A percentile compares a stretch with the other conserved stretches of the same genome.
These are phyloP conservation scores for Alitta virens DNA, from an alignment of 2,888 invertebrate species.

Conservation along the genomic window DNA sequence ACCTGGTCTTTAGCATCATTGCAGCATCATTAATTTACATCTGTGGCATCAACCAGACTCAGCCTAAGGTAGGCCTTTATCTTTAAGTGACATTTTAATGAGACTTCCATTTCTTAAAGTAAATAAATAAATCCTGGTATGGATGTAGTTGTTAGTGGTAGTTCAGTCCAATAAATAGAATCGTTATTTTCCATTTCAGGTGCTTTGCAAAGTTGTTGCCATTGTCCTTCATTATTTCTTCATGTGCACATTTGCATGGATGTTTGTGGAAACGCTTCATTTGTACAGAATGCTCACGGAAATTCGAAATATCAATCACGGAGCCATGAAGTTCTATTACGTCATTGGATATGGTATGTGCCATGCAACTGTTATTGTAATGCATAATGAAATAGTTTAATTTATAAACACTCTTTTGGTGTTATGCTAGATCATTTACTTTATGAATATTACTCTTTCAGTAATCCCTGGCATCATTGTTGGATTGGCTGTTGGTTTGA, in stretches of 20 bases:
- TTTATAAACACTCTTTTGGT: not conserved
- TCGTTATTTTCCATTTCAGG: conserved; percentile 58
- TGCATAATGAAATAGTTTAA: not conserved
- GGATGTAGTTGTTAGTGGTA: no score
- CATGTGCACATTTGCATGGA: conserved; percentile 87
- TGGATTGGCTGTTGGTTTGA: conserved; percentile 84
- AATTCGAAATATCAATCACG: conserved; percentile 93
- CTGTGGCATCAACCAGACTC: conserved; percentile 80
- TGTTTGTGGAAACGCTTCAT: conserved; percentile 87
- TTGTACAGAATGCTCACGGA: conserved; percentile 91
- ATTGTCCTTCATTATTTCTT: conserved; percentile 91
- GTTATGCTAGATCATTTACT: not conserved
- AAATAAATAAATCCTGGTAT: no score
- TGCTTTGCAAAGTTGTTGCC: conserved; percentile 83
- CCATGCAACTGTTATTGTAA: not conserved
- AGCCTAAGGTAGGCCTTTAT: conserved; percentile 67
- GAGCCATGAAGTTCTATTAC: conserved; percentile 87
- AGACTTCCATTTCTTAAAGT: no score
- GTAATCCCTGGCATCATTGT: conserved; percentile 80
- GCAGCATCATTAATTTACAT: conserved; percentile 82
- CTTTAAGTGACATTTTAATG: no score
- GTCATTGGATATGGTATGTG: conserved; percentile 82
- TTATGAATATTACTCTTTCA: conserved; percentile 22
- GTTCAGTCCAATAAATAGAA: no score
- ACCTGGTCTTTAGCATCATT: conserved; percentile 86